A percentile compares a stretch with the other conserved stretches of the same genome.
Conservation (phyloP, 2,113 vertebrate species). For the Bambusicola thoracicus region DNA sequence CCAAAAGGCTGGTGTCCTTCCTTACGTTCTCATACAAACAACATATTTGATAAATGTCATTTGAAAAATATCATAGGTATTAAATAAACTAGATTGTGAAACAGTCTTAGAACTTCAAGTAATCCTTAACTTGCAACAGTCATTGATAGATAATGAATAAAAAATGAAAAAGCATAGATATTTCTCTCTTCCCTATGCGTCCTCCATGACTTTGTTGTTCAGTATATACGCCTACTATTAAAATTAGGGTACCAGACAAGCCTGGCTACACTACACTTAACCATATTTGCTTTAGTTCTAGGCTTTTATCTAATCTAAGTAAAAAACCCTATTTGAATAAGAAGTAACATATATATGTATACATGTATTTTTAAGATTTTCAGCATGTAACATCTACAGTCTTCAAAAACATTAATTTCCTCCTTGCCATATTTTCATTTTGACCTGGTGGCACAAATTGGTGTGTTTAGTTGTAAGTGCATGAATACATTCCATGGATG, state of each 20-base stretch:
- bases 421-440: not conserved
- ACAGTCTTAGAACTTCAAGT: not conserved
- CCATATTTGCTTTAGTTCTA: not conserved
- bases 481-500: conserved; percentile 33
- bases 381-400: not conserved
- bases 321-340: not conserved
- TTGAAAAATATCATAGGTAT: not conserved
- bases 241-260: not conserved
- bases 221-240: not conserved
- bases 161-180: not conserved
- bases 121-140: not conserved
- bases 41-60: not conserved
- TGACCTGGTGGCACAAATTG: conserved; percentile 26
- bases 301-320: not conserved
- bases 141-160: not conserved
- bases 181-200: not conserved
- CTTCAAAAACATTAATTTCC: not conserved
- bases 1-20: not conserved
- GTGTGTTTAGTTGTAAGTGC: not conserved
- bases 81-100: not conserved
- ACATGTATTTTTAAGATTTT: not conserved
- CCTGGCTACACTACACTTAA: not conserved
- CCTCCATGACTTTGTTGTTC: fast-evolving
- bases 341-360: not conserved
- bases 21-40: not conserved